Conservation (phyloP, 2,888 invertebrate genomes). For the Aricia artaxerxes region DNA sequence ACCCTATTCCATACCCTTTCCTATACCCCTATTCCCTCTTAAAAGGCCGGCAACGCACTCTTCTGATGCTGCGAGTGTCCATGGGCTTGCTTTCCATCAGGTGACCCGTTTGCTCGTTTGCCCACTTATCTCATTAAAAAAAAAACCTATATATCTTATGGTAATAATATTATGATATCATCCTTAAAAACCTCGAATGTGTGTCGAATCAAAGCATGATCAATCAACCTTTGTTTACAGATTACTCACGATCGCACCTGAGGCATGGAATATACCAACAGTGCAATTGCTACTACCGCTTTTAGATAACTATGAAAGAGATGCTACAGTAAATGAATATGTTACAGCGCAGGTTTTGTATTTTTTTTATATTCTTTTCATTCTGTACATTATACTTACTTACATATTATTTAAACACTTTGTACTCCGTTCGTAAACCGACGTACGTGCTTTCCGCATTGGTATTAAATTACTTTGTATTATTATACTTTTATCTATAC, state of each 20-base stretch:
- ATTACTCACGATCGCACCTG: conserved; percentile 82
- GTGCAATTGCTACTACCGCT: conserved; percentile 86
- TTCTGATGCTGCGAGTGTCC: too few relatives aligned
- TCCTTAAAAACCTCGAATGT: too few relatives aligned
- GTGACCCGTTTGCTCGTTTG: too few relatives aligned
- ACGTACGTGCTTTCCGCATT: background rate
- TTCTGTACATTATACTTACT: background rate
- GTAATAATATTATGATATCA: too few relatives aligned
- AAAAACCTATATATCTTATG: too few relatives aligned
- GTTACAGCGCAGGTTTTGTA: conserved; percentile 82
- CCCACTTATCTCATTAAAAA: too few relatives aligned
- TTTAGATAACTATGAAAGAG: conserved; percentile 92
- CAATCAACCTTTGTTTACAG: conserved; percentile 65
- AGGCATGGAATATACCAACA: conserved; percentile 84
- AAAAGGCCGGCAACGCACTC: too few relatives aligned
- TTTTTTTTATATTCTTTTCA: background rate
- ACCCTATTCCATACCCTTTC: too few relatives aligned
- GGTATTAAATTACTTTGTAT: background rate
- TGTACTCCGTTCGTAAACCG: background rate
- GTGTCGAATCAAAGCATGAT: conserved; percentile 5
- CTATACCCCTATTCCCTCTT: too few relatives aligned
- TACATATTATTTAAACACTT: background rate
- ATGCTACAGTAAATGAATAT: conserved; percentile 86
- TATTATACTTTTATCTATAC: background rate
- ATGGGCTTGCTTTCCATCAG: too few relatives aligned